Evolutionary conservation across 2,797 vertebrate species (phyloP), one percentile per base, ranked within the genome.

Genomic region (Chaetophractus vellerosus): DNA sequence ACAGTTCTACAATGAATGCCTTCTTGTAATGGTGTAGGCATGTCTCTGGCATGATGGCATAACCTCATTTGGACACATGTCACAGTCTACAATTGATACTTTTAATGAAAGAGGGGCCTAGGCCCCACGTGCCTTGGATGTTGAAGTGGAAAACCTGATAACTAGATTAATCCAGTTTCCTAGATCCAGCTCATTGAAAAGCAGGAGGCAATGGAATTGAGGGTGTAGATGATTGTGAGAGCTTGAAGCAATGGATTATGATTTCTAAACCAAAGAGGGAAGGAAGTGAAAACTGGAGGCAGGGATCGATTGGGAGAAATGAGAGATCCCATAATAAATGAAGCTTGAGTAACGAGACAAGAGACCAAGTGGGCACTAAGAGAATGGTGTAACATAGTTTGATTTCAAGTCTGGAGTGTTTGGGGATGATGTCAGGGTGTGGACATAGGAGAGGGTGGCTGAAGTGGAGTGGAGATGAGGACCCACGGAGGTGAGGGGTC

Each of bases 241-340:
- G 12, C 52, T 69, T 80, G 48, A 66, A 91, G 71, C 52, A 93
- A 76, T n/a, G 71, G 72, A 57, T 72, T 81, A 61, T 16, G 50
- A 90, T 78, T 83, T 94, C n/a, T 59, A 80, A 85, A 76, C n/a
- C 33, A 81, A 94, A 80, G 5, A 86, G n/a, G 36, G 59, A 87
- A 92, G 36, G 31, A 45, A 59, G 33, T 50, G 28, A 75, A 88
- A 85, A 85, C 69, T 83, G 38, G 64, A 79, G 28, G 69, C 14
- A 61, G 33, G 76, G 45, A 71, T 5, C 59, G 48, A n/a, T 61
- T 89, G 36, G 82, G 52, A 36, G 38, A 74, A 76, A 86, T 76
- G 41, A 38, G 31, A 90, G 31, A 86, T 38, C 61, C 19, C 38
- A 52, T 33, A 24, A 48, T 88, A 79, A 80, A 82, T n/a, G 59